Conservation (phyloP, 1,140 invertebrate genomes). For the Megathymus violae region DNA sequence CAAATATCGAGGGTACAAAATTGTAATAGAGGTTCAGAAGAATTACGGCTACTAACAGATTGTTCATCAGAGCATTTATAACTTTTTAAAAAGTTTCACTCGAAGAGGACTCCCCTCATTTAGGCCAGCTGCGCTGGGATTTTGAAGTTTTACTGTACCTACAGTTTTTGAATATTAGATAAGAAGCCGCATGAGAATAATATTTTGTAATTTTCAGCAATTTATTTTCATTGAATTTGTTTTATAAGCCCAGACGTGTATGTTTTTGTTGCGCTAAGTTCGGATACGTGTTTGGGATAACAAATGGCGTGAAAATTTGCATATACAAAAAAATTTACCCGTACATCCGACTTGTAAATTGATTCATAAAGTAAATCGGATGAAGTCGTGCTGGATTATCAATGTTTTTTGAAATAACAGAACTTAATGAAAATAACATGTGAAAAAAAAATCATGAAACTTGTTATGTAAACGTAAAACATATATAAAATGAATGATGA, state of each 20-base stretch:
- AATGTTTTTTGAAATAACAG: conserved; percentile 18
- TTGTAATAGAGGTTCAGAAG: conserved; percentile 21
- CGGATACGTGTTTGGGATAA: conserved; percentile 15
- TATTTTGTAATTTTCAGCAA: conserved; percentile 7
- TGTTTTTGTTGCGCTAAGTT: conserved; percentile 6
- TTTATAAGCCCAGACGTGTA: background rate
- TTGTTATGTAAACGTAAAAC: too few relatives aligned
- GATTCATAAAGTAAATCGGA: conserved; percentile 17
- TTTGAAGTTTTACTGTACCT: conserved; percentile 11
- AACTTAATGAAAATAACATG: conserved; percentile 9
- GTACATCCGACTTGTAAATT: conserved; percentile 4
- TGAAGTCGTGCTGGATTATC: conserved; percentile 12
- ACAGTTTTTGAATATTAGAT: conserved; percentile 24
- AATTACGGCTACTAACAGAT: conserved; percentile 36
- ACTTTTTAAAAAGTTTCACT: conserved; percentile 32
- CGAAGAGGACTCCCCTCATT: conserved; percentile 28
- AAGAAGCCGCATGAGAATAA: conserved; percentile 12
- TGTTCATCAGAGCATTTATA: conserved; percentile 38
- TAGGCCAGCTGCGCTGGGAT: conserved; percentile 23
- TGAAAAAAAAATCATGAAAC: too few relatives aligned
- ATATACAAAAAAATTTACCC: conserved; percentile 9
- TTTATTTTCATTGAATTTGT: conserved; percentile 11
- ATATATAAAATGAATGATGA: too few relatives aligned
- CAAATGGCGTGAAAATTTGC: conserved; percentile 9
- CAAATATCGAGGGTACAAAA: conserved; percentile 16